These are phyloP conservation scores for Enteromius anoplus DNA, from an alignment of 2,797 vertebrate species.

Conservation along the genomic window DNA sequence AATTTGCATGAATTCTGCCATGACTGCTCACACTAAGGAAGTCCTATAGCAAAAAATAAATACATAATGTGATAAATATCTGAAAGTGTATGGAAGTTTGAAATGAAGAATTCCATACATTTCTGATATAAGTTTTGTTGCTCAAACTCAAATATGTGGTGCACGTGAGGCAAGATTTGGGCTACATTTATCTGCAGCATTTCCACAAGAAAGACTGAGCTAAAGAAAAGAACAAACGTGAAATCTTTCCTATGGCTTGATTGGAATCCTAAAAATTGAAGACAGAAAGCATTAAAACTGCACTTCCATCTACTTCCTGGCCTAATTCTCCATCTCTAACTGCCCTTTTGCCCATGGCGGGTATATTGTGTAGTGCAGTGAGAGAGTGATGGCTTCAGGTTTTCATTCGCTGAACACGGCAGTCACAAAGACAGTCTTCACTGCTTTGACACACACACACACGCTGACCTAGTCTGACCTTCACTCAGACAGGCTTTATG, in stretches of 20 bases:
- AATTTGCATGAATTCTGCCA: neutral
- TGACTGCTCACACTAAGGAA: too few species aligned
- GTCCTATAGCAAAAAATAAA: neutral
- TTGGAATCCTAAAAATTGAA: conserved; percentile 1
- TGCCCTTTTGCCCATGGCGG: conserved; percentile 6
- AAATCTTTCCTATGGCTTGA: neutral
- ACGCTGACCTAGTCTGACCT: neutral
- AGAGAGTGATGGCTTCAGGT: conserved; percentile 14
- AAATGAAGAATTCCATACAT: neutral
- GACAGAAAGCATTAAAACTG: neutral
- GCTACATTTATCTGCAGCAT: neutral
- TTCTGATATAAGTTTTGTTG: neutral
- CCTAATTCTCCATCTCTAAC: conserved; percentile 37
- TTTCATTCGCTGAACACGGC: conserved; percentile 5
- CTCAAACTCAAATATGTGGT: neutral
- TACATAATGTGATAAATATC: neutral
- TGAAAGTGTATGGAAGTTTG: neutral
- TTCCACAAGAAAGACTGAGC: neutral
- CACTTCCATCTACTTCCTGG: conserved; percentile 14
- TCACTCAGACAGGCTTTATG: neutral
- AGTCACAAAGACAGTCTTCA: conserved; percentile 34
- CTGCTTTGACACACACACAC: neutral
- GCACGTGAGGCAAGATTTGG: neutral
- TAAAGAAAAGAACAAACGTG: neutral
- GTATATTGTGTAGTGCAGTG: neutral